Conservation (phyloP, 2,888 invertebrate genomes). For the Pardosa pseudoannulata region DNA sequence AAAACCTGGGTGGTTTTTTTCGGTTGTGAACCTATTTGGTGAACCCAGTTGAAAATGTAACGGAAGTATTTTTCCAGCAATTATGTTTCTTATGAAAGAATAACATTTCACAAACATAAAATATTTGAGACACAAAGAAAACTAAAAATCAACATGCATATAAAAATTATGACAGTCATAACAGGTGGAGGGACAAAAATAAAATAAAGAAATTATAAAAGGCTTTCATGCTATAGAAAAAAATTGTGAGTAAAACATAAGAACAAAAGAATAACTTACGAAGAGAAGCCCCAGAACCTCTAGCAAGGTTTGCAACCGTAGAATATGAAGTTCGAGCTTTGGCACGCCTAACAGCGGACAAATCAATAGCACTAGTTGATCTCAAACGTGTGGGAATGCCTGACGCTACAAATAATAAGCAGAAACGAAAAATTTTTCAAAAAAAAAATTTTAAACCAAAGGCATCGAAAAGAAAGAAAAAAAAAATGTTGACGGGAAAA, state of each 20-base stretch:
- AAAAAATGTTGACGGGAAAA: background rate
- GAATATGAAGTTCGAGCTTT: conserved; percentile 84
- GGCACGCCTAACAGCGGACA: conserved; percentile 92
- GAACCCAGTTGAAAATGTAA: no score
- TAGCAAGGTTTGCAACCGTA: conserved; percentile 84
- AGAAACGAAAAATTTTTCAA: conserved; percentile 17
- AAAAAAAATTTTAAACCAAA: conserved; percentile 16
- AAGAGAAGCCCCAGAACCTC: conserved; percentile 82
- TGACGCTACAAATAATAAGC: conserved; percentile 59
- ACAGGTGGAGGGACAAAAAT: no score
- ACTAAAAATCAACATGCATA: background rate
- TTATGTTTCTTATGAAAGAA: background rate
- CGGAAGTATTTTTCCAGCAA: no score
- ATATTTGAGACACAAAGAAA: background rate
- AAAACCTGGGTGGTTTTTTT: no score
- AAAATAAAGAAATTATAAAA: background rate
- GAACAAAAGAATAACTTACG: conserved; percentile 82
- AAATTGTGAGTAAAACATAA: conserved; percentile 1
- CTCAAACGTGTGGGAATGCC: conserved; percentile 78
- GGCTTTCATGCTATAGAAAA: background rate
- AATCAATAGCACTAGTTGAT: conserved; percentile 95
- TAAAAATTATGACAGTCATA: no score
- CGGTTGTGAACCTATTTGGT: no score
- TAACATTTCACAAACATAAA: background rate
- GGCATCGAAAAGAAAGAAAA: background rate